Conservation (phyloP, 2,113 vertebrate species). For the Brachypteracias leptosomus region DNA sequence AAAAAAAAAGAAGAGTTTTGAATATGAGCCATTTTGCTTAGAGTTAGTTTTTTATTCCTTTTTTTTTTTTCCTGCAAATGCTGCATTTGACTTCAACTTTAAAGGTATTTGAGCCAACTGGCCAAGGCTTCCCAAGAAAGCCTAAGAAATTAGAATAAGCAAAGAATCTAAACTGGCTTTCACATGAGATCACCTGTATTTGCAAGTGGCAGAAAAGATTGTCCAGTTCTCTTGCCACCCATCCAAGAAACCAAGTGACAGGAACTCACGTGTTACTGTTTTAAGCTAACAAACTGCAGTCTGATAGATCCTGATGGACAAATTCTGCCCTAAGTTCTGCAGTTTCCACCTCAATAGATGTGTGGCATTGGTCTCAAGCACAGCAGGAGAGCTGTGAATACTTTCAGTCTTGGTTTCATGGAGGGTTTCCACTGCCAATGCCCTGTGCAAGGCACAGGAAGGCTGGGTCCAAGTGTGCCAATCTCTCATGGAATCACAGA, state of each 20-base stretch:
- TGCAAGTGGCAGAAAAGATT: not conserved
- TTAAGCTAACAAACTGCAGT: not conserved
- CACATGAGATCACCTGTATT: not conserved
- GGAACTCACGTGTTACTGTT: not conserved
- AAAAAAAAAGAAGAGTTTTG: not conserved
- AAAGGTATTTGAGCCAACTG: not conserved
- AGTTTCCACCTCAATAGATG: not conserved
- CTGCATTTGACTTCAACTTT: not conserved
- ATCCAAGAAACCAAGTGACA: not conserved
- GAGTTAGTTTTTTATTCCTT: not conserved
- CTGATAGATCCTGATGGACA: not conserved
- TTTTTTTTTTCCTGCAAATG: not conserved
- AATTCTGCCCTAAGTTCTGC: not conserved
- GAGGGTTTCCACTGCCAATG: not conserved
- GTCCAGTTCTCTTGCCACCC: not conserved
- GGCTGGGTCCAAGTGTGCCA: not conserved
- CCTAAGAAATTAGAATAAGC: not conserved
- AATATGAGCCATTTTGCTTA: not conserved
- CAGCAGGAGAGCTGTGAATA: not conserved
- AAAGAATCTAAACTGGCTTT: not conserved
- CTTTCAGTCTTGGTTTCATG: not conserved
- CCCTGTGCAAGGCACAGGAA: not conserved
- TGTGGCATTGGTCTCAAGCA: not conserved
- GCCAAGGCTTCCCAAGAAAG: not conserved
- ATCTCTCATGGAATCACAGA: no score